Conservation (phyloP, 2,797 vertebrate species). For the Microcaecilia unicolor region DNA sequence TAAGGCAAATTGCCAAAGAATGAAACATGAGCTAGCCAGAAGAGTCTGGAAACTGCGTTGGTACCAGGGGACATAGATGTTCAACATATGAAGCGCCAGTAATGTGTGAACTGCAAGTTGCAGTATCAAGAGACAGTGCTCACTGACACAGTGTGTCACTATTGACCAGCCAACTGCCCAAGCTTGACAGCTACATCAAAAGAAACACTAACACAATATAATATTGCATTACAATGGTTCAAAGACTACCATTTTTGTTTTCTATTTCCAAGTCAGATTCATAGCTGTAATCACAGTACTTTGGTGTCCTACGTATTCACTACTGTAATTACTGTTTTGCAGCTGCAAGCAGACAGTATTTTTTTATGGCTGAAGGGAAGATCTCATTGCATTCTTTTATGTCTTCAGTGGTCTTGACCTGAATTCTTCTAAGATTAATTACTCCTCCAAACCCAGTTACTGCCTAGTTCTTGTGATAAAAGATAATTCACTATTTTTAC, state of each 20-base stretch:
- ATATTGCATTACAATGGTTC: conserved; percentile 40
- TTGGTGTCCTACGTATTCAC: conserved; percentile 20
- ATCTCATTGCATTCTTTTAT: background rate
- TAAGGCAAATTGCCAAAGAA: conserved; percentile 99
- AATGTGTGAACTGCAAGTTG: conserved; percentile 72
- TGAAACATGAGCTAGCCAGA: conserved; percentile 96
- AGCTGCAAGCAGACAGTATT: conserved; percentile 16
- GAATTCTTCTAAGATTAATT: conserved; percentile 18
- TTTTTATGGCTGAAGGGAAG: conserved; percentile 18
- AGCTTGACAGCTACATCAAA: conserved; percentile 57
- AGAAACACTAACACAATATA: conserved; percentile 53
- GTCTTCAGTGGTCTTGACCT: conserved; percentile 1
- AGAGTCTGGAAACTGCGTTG: conserved; percentile 78
- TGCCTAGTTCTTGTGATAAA: no score
- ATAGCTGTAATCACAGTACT: conserved; percentile 13
- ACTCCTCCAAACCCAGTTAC: background rate
- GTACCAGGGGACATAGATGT: conserved; percentile 73
- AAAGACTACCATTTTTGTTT: conserved; percentile 32
- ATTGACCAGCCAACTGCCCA: conserved; percentile 75
- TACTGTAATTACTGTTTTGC: conserved; percentile 25
- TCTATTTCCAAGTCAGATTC: conserved; percentile 24
- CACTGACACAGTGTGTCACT: conserved; percentile 87
- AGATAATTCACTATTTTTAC: no score
- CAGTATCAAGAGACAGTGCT: conserved; percentile 72
- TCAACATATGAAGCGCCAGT: conserved; percentile 79